Conservation (phyloP, 1,140 invertebrate species). For the Doryteuthis pealeii region DNA sequence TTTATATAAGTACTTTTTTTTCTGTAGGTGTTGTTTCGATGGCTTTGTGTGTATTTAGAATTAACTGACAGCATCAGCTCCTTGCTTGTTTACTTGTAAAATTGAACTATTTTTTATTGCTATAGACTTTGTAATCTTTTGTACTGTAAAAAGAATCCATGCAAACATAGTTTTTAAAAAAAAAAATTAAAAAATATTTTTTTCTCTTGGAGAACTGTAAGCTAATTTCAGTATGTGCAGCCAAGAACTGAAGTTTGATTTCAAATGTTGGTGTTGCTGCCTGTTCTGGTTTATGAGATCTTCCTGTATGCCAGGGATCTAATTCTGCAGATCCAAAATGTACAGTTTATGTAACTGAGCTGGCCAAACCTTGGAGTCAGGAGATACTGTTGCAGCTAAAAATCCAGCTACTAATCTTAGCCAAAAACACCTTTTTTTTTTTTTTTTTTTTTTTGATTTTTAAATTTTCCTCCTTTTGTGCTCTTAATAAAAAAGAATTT, state of each 20-base stretch:
- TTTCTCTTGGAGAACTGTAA: not conserved
- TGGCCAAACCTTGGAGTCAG: no score
- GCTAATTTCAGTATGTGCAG: constrained; percentile 7
- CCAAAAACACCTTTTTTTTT: no score
- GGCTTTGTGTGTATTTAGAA: not conserved
- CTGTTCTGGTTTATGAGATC: not conserved
- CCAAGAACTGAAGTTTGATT: not conserved
- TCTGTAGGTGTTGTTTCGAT: not conserved
- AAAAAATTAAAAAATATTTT: not conserved
- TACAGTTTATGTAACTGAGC: no score
- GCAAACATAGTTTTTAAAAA: not conserved
- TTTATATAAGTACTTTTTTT: not conserved
- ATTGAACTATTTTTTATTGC: constrained; percentile 17
- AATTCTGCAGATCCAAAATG: no score
- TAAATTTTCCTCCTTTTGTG: no score
- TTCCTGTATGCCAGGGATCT: not conserved
- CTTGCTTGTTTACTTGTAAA: not conserved
- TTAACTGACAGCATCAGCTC: not conserved
- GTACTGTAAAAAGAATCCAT: constrained; percentile 11
- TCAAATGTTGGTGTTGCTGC: not conserved
- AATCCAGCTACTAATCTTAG: no score
- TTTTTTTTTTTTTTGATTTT: no score
- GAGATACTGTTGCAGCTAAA: no score
- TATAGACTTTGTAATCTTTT: constrained; percentile 14
- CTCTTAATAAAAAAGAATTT: no score